Conservation (phyloP, 2,888 invertebrate genomes). For the Andricus curvator region DNA sequence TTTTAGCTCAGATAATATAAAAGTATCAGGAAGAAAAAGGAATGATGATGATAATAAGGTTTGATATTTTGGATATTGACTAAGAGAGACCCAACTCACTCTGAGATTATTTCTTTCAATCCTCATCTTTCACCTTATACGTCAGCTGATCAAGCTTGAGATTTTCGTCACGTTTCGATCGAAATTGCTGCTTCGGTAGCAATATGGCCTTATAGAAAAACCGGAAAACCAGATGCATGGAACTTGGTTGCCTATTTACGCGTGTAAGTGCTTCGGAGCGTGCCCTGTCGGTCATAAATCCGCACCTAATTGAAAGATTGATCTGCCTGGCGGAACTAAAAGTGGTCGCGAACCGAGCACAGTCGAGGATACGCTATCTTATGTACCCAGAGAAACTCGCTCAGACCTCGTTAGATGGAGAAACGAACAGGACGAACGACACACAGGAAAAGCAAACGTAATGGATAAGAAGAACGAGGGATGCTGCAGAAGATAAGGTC, state of each 20-base stretch:
- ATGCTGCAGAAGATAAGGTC: slow-evolving; percentile 68
- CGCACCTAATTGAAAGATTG: slow-evolving; percentile 72
- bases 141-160: neutral
- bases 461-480: slow-evolving; percentile 65
- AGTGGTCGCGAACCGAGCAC: slow-evolving; percentile 57
- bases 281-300: slow-evolving; percentile 67
- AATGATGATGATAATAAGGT: no score
- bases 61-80: no score
- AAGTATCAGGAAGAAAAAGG: no score
- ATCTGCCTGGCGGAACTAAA: slow-evolving; percentile 67
- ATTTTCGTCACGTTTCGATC: slow-evolving; percentile 19
- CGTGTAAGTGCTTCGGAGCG: slow-evolving; percentile 58
- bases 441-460: slow-evolving; percentile 57
- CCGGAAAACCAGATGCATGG: slow-evolving; percentile 48
- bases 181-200: neutral
- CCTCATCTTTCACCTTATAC: slow-evolving; percentile 13
- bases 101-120: neutral
- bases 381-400: slow-evolving; percentile 57
- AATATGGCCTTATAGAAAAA: slow-evolving; percentile 39
- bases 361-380: slow-evolving; percentile 50
- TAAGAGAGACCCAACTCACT: no score
- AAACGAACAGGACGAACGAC: slow-evolving; percentile 51
- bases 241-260: slow-evolving; percentile 53
- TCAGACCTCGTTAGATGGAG: slow-evolving; percentile 59
- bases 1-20: no score